Conservation (phyloP, 2,888 invertebrate genomes). For the Rhagophthalmus giganteus region DNA sequence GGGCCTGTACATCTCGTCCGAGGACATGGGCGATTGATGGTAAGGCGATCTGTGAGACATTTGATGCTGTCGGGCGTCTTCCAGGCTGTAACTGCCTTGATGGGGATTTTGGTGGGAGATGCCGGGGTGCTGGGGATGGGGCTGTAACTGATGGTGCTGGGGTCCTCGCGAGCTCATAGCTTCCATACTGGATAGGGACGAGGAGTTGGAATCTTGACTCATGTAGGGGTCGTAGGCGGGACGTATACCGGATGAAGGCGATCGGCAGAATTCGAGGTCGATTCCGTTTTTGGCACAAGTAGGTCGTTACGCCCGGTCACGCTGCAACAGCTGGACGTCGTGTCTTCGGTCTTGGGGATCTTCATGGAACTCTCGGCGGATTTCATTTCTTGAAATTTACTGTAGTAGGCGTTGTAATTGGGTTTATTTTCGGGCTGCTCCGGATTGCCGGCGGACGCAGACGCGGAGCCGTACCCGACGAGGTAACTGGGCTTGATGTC, state of each 20-base stretch:
- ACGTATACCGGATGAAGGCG: constrained; percentile 57
- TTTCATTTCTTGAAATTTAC: constrained; percentile 45
- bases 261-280: constrained; percentile 54
- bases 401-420: constrained; percentile 51
- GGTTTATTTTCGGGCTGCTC: constrained; percentile 38
- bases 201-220: constrained; percentile 73
- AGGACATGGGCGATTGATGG: constrained; percentile 65
- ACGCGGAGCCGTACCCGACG: constrained; percentile 45
- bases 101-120: constrained; percentile 59
- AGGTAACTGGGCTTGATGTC: constrained; percentile 57
- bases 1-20: constrained; percentile 56
- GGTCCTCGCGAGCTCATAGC: constrained; percentile 56
- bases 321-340: constrained; percentile 56
- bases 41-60: constrained; percentile 63
- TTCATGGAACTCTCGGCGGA: constrained; percentile 54
- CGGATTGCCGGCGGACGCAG: constrained; percentile 30
- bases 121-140: constrained; percentile 51
- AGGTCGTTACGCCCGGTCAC: constrained; percentile 57
- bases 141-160: constrained; percentile 57
- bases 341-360: constrained; percentile 59
- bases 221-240: constrained; percentile 65
- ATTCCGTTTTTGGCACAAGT: constrained; percentile 71
- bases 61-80: constrained; percentile 53
- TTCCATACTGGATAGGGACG: constrained; percentile 72
- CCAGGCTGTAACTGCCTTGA: constrained; percentile 60